Percentiles rank a stretch among this genome's conserved stretches.
Conservation (phyloP, 1,140 invertebrate genomes). For the Argopecten irradians region DNA sequence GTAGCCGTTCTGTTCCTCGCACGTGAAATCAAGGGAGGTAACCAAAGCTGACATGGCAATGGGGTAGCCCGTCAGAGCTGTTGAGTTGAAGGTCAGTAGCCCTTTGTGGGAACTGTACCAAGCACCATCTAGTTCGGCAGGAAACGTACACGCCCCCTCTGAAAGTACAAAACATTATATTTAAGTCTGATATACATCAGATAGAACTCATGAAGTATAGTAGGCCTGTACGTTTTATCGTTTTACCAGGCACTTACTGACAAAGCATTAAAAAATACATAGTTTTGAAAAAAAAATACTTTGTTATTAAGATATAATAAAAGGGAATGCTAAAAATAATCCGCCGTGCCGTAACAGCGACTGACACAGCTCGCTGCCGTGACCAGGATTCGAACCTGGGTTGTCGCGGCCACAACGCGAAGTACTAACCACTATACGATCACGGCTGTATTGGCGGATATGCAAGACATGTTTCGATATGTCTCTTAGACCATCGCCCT, state of each 20-base stretch:
- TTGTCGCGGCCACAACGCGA: conserved; percentile 95
- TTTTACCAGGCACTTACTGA: too few relatives aligned
- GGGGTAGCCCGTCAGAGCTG: conserved; percentile 43
- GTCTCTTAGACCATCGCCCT: too few relatives aligned
- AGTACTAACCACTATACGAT: conserved; percentile 95
- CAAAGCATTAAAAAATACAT: too few relatives aligned
- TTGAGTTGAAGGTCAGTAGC: conserved; percentile 44
- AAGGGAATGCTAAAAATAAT: too few relatives aligned
- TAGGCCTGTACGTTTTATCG: too few relatives aligned
- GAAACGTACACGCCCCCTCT: conserved; percentile 46
- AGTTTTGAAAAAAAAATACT: too few relatives aligned
- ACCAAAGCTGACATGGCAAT: conserved; percentile 49
- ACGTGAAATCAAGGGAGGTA: conserved; percentile 46
- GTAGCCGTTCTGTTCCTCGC: conserved; percentile 36
- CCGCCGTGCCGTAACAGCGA: conserved; percentile 19
- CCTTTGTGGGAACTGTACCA: conserved; percentile 53
- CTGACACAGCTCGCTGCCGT: conserved; percentile 81
- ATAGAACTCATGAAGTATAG: too few relatives aligned
- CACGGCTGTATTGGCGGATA: conserved; percentile 80
- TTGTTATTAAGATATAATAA: too few relatives aligned
- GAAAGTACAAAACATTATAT: too few relatives aligned
- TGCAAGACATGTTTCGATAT: too few relatives aligned
- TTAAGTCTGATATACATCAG: too few relatives aligned
- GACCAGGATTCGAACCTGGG: conserved; percentile 96
- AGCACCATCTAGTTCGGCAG: conserved; percentile 36